Evolutionary conservation across 2,113 vertebrate genomes (phyloP).

Genomic region (Takifugu bimaculatus): DNA sequence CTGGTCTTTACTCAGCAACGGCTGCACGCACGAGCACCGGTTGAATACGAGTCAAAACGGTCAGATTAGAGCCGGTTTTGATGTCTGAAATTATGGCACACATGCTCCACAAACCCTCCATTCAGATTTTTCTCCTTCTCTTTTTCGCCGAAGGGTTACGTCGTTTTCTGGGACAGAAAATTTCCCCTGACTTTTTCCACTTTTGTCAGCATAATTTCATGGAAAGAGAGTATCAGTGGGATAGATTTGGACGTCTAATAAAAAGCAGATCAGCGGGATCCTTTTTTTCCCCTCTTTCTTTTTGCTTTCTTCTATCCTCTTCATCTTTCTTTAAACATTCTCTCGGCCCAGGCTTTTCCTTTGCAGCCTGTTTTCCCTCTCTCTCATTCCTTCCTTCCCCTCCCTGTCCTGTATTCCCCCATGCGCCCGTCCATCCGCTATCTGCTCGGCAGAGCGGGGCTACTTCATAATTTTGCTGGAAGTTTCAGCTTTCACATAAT

Average conservation of each 20-base stretch:
- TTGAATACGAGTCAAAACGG: no score
- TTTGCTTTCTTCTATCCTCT: slow-evolving; percentile 3
- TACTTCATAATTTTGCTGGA: slow-evolving; percentile 66
- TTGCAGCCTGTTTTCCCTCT: slow-evolving; percentile 30
- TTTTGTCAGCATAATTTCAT: slow-evolving; percentile 75
- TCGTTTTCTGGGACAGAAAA: slow-evolving; percentile 64
- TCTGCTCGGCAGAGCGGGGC: slow-evolving; percentile 59
- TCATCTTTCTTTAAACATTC: slow-evolving; percentile 29
- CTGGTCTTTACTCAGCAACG: slow-evolving; percentile 2
- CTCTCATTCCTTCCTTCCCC: slow-evolving; percentile 17
- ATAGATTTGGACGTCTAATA: slow-evolving; percentile 73
- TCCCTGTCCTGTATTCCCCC: background rate
- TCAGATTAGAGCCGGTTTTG: no score
- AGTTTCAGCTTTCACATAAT: slow-evolving; percentile 78
- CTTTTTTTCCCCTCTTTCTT: slow-evolving; percentile 6
- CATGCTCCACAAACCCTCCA: slow-evolving; percentile 1
- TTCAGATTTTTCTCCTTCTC: slow-evolving; percentile 31
- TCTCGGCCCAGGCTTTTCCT: slow-evolving; percentile 27
- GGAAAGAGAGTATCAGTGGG: slow-evolving; percentile 67
- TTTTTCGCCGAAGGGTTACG: slow-evolving; percentile 42
- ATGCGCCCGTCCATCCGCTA: background rate
- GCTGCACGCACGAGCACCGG: background rate
- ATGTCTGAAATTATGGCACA: background rate
- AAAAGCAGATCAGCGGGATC: slow-evolving; percentile 72
- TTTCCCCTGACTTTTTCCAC: slow-evolving; percentile 60